Conservation (phyloP, 2,113 vertebrate species). For the Aspiorhynchus laticeps region DNA sequence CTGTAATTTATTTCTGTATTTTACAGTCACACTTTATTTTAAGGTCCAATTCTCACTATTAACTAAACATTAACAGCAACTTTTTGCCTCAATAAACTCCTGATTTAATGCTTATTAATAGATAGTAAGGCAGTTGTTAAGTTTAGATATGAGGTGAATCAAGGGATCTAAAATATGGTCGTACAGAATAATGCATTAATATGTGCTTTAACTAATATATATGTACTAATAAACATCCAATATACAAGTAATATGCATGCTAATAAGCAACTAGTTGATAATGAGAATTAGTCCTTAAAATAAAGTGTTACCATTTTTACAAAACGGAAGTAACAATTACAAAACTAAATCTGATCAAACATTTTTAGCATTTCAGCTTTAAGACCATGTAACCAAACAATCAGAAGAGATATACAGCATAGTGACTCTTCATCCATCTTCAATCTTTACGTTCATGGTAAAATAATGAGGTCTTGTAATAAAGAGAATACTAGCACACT, state of each 20-base stretch:
- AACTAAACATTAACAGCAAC: too few relatives aligned
- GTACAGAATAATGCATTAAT: too few relatives aligned
- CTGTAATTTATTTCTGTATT: neutral
- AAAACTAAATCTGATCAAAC: neutral
- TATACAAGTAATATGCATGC: too few relatives aligned
- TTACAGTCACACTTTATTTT: too few relatives aligned
- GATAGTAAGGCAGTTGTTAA: too few relatives aligned
- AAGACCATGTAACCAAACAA: neutral
- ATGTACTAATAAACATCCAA: too few relatives aligned
- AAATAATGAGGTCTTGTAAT: conserved; percentile 34
- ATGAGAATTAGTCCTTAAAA: neutral
- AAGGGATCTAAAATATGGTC: too few relatives aligned
- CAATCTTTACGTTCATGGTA: conserved; percentile 13
- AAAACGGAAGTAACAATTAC: neutral
- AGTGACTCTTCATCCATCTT: neutral
- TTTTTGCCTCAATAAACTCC: too few relatives aligned
- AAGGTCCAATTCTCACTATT: too few relatives aligned
- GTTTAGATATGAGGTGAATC: too few relatives aligned
- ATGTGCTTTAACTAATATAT: neutral
- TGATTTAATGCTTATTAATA: too few relatives aligned
- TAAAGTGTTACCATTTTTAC: neutral
- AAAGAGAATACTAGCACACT: conserved; percentile 63
- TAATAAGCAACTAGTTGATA: too few relatives aligned
- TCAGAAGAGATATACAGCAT: neutral
- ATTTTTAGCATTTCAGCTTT: neutral